Evolutionary conservation across 1,140 invertebrate species (phyloP).

Genomic region (Maconellicoccus hirsutus): DNA sequence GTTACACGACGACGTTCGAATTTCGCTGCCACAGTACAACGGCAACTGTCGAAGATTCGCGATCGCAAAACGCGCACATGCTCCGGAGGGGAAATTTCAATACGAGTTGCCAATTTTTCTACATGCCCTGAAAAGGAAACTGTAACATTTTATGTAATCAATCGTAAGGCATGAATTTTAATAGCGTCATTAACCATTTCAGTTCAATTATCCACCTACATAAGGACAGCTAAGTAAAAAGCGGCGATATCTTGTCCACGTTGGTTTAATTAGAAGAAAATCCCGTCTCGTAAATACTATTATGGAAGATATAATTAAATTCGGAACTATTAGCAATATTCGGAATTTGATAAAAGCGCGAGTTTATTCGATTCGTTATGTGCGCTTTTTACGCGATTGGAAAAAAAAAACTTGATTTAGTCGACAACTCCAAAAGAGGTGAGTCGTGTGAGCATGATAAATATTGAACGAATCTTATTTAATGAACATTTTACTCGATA

Average conservation of each 20-base stretch:
- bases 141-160: not conserved
- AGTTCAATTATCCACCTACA: not conserved
- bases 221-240: not conserved
- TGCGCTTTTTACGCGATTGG: not conserved
- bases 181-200: slow-evolving; percentile 3
- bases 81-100: too few relatives aligned
- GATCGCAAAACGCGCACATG: too few relatives aligned
- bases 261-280: not conserved
- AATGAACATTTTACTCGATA: too few relatives aligned
- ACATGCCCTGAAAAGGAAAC: not conserved
- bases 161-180: slow-evolving; percentile 1
- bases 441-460: too few relatives aligned
- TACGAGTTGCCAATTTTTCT: not conserved
- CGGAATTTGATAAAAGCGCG: not conserved
- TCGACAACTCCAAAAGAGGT: too few relatives aligned
- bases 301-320: not conserved
- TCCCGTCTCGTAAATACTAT: not conserved
- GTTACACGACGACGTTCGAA: too few relatives aligned
- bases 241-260: not conserved
- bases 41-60: too few relatives aligned
- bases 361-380: not conserved
- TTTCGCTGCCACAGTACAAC: too few relatives aligned
- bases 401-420: too few relatives aligned
- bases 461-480: too few relatives aligned
- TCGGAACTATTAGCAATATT: not conserved